Evolutionary conservation across 2,113 vertebrate genomes (phyloP), one percentile per base, ranked within the genome.

Genomic region (Pleuronectes platessa): DNA sequence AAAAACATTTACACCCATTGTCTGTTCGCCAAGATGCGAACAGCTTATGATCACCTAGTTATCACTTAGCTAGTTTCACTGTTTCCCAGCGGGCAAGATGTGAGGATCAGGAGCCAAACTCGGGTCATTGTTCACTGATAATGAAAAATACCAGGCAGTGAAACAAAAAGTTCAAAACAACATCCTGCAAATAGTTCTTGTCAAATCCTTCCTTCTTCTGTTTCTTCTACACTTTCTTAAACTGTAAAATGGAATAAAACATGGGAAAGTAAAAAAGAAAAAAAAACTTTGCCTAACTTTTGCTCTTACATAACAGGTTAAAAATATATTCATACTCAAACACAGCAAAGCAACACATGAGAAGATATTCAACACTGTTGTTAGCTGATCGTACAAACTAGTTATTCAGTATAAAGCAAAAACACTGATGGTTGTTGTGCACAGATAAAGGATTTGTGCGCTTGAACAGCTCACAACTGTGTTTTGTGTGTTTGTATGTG

Each of bases 31-130:
- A 23, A 77, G 23, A 59, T 45, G 47, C 45, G 71, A 67, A 66
- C 8, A 76, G 71, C 58, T 75, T 60, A 68, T 6, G 0, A 47
- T 42, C 37, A n/a, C 49, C 55, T 60, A 56, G 82, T 86, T 86
- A 89, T 77, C 84, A 75, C 65, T 51, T 51, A 18, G 47, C 47
- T 20, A 5, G 21, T 68, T 27, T 27, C 27, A 27, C 27, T 27
- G 27, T 27, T 27, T 27, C 27, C 27, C 27, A 27, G 5, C 27
- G 27, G 27, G 27, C 27, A 27, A 27, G 27, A 27, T 27, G 27
- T 27, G 27, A 27, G 4, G 26, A 26, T 26, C 26, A 27, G 27
- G 27, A 27, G 27, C 27, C 27, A 27, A 27, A 27, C 27, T 27
- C 27, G 5, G 27, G 27, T 27, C 27, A 27, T 27, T 27, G 27